Conservation (phyloP, 2,888 invertebrate species). For the Auanema freiburgensis region DNA sequence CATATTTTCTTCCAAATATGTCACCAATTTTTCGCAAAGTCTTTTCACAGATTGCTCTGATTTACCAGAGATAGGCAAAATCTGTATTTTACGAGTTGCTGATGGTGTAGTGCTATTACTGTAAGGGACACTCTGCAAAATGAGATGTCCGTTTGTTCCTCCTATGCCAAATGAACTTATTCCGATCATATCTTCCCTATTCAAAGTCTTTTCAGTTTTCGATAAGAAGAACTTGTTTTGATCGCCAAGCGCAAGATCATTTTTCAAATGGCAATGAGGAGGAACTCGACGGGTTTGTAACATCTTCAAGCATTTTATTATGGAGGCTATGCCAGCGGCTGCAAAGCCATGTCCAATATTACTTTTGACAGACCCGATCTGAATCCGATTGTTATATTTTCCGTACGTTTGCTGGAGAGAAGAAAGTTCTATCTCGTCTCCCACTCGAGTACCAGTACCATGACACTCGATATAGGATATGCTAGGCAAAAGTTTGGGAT, state of each 20-base stretch:
- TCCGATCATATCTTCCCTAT: slow-evolving; percentile 22
- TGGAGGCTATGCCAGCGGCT: slow-evolving; percentile 50
- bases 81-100: not conserved
- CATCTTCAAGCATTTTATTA: slow-evolving; percentile 51
- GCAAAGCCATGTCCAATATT: slow-evolving; percentile 61
- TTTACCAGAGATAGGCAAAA: slow-evolving; percentile 41
- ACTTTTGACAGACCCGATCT: slow-evolving; percentile 53
- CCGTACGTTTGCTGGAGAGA: slow-evolving; percentile 36
- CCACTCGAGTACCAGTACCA: slow-evolving; percentile 77
- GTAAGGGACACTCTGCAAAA: slow-evolving; percentile 21
- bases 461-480: slow-evolving; percentile 93
- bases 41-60: slow-evolving; percentile 16
- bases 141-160: slow-evolving; percentile 58
- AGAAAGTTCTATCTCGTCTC: slow-evolving; percentile 54
- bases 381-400: slow-evolving; percentile 13
- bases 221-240: slow-evolving; percentile 4
- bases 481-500: slow-evolving; percentile 72
- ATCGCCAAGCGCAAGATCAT: slow-evolving; percentile 20
- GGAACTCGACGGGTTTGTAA: slow-evolving; percentile 46
- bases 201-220: slow-evolving; percentile 1
- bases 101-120: not conserved
- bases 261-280: slow-evolving; percentile 47
- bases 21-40: slow-evolving; percentile 9
- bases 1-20: slow-evolving; percentile 17
- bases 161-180: slow-evolving; percentile 60